Conservation (phyloP, 2,113 vertebrate species). For the Carollia perspicillata region DNA sequence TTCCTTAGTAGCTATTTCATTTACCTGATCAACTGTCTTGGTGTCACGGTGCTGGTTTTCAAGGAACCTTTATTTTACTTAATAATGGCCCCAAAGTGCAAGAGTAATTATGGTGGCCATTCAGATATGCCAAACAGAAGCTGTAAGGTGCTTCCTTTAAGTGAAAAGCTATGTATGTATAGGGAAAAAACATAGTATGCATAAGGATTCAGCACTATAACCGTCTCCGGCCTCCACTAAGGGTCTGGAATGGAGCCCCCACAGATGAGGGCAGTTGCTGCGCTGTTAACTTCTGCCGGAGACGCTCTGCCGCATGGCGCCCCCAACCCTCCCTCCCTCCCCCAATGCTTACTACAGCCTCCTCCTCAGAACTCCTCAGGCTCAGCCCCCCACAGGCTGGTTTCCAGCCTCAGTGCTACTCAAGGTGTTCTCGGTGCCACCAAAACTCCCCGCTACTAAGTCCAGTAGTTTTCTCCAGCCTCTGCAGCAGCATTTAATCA, state of each 20-base stretch:
- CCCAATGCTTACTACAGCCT: neutral
- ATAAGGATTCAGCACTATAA: neutral
- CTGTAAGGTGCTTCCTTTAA: neutral
- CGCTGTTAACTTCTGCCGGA: neutral
- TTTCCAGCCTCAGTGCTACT: neutral
- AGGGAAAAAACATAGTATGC: neutral
- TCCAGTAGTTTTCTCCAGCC: fast-evolving
- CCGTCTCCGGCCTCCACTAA: neutral
- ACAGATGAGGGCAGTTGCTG: neutral
- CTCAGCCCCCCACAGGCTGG: too few relatives aligned
- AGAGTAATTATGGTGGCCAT: too few relatives aligned
- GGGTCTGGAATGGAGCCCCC: neutral
- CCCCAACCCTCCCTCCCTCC: neutral
- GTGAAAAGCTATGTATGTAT: neutral
- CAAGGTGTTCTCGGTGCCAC: neutral
- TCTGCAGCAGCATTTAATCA: neutral
- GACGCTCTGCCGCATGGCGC: neutral
- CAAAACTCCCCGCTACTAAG: neutral
- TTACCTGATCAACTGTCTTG: neutral
- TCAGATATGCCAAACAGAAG: neutral
- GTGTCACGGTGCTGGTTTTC: neutral
- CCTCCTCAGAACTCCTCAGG: neutral
- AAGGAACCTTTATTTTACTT: neutral
- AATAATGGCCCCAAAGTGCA: too few relatives aligned
- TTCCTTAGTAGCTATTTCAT: neutral